A percentile compares a stretch with the other conserved stretches of the same genome.
These are phyloP conservation scores for Zaprionus taronus DNA, from an alignment of 1,140 invertebrate genomes.

Conservation along the genomic window DNA sequence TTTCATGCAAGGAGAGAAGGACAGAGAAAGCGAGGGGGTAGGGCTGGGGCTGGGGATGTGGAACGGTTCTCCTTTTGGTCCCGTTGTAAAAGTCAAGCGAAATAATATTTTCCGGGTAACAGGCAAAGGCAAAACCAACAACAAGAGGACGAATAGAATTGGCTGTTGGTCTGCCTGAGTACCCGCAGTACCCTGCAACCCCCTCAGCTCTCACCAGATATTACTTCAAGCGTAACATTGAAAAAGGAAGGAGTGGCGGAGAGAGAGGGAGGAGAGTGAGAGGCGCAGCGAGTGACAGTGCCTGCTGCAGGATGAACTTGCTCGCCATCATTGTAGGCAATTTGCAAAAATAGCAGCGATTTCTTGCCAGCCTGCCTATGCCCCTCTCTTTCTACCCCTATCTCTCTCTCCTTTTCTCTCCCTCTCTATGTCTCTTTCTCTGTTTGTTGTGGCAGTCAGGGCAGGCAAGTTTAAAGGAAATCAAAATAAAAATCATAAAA, in stretches of 20 bases:
- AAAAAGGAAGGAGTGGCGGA: slow-evolving; percentile 3
- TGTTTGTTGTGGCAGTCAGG: slow-evolving; percentile 41
- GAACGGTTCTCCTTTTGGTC: slow-evolving; percentile 37
- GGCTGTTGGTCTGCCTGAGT: slow-evolving; percentile 39
- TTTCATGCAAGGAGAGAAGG: slow-evolving; percentile 16
- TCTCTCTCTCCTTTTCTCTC: neutral
- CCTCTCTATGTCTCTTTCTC: neutral
- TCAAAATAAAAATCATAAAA: slow-evolving; percentile 83
- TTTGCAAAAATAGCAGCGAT: slow-evolving; percentile 82
- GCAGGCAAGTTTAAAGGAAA: slow-evolving; percentile 80
- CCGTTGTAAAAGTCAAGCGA: slow-evolving; percentile 81
- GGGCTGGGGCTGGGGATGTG: too few relatives aligned
- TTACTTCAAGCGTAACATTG: slow-evolving; percentile 64
- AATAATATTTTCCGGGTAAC: slow-evolving; percentile 82
- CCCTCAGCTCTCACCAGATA: slow-evolving; percentile 19
- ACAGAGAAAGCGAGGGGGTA: neutral
- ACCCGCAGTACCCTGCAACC: neutral
- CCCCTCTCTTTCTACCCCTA: too few relatives aligned
- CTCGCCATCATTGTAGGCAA: slow-evolving; percentile 79
- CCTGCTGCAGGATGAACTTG: slow-evolving; percentile 61
- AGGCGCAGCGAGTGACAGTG: slow-evolving; percentile 17
- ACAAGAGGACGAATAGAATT: slow-evolving; percentile 18
- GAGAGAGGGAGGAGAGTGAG: slow-evolving; percentile 9
- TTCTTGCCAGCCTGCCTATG: slow-evolving; percentile 21
- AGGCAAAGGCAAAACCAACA: slow-evolving; percentile 51